Conservation (phyloP, 2,113 vertebrate genomes). For the Todiramphus saurophagus region DNA sequence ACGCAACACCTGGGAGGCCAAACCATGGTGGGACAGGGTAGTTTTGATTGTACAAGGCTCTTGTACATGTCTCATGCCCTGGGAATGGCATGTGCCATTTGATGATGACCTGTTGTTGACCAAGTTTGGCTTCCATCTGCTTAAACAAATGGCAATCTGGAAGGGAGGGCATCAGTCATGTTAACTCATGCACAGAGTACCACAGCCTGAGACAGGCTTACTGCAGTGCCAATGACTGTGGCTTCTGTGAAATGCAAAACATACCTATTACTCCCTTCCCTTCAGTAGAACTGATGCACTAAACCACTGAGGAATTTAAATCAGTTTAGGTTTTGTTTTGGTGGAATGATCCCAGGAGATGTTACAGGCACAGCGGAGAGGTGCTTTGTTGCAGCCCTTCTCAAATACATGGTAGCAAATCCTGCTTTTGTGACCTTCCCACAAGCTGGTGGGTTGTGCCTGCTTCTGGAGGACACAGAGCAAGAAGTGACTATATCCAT, state of each 20-base stretch:
- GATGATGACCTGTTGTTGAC: neutral
- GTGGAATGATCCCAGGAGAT: neutral
- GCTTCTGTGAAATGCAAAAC: neutral
- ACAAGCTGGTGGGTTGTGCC: neutral
- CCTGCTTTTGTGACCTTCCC: neutral
- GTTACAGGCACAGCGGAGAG: neutral
- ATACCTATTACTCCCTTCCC: neutral
- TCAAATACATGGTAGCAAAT: neutral
- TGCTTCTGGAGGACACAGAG: neutral
- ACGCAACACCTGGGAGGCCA: neutral
- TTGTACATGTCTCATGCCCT: neutral
- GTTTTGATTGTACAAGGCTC: neutral
- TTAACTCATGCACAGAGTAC: neutral
- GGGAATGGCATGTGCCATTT: neutral
- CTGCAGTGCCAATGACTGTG: fast-evolving
- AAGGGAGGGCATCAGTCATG: neutral
- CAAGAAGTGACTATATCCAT: neutral
- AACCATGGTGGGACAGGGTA: neutral
- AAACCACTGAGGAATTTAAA: neutral
- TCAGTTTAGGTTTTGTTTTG: neutral
- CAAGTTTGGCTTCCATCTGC: neutral
- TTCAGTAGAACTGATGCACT: neutral
- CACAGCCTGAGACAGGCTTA: neutral
- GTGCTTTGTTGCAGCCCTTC: neutral
- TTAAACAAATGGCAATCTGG: neutral